A percentile compares a stretch with the other conserved stretches of the same genome.
Evolutionary conservation across 2,797 vertebrate genomes (phyloP).

Genomic region (Platyrinchus mystaceus): DNA sequence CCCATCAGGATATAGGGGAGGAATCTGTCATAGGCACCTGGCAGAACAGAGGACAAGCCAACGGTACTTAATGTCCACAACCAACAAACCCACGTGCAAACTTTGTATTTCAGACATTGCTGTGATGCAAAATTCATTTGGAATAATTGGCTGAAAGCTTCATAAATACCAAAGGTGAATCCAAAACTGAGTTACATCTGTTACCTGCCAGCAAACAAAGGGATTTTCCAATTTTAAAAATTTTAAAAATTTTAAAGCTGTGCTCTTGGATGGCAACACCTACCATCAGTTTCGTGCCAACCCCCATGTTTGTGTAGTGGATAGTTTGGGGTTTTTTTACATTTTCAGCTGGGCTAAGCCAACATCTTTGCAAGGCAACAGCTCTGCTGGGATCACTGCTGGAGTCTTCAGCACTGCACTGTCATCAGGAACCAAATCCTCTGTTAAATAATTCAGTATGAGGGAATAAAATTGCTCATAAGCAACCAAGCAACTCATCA

Average conservation of each 20-base stretch:
- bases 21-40: conserved; percentile 83
- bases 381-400: background rate
- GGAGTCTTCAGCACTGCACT: background rate
- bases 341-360: background rate
- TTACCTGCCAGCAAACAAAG: background rate
- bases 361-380: background rate
- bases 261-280: background rate
- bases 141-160: background rate
- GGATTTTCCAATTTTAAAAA: background rate
- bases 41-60: background rate
- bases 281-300: background rate
- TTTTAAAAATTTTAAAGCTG: background rate
- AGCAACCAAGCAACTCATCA: background rate
- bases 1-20: conserved; percentile 91
- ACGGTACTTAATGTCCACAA: background rate
- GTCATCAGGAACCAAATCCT: background rate
- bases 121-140: background rate
- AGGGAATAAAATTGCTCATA: background rate
- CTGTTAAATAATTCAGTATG: background rate
- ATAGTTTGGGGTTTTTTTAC: background rate
- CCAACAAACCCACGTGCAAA: rapidly evolving
- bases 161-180: background rate
- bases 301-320: rapidly evolving
- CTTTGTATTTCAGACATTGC: background rate
- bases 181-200: background rate